Evolutionary conservation across 92 coral and sea anemone genomes (phyloP).

Genomic region (Micromussa lordhowensis): DNA sequence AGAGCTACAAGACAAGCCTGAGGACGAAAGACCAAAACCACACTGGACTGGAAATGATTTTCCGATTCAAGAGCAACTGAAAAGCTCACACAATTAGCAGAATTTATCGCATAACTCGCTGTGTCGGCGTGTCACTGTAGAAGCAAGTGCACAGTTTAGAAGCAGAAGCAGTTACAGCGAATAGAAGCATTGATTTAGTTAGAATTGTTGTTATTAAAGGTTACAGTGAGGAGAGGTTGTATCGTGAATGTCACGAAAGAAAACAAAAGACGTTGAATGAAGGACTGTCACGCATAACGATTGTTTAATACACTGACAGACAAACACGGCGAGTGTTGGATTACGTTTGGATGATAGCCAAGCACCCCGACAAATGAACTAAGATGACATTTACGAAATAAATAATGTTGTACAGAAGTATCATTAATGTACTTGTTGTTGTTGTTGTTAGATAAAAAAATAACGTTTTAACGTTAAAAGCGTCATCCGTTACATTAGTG

Average conservation of each 20-base stretch:
- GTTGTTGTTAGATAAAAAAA: not conserved
- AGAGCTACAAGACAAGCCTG: not conserved
- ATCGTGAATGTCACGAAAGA: slow-evolving; percentile 5
- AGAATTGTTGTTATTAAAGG: not conserved
- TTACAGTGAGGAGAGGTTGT: not conserved
- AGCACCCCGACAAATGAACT: not conserved
- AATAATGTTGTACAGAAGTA: not conserved
- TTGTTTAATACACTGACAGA: not conserved
- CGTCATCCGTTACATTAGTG: slow-evolving; percentile 1
- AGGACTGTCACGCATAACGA: not conserved
- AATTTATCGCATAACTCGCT: not conserved
- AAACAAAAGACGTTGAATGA: slow-evolving; percentile 4
- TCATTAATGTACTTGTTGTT: not conserved
- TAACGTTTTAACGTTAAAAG: not conserved
- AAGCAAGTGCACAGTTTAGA: slow-evolving; percentile 1
- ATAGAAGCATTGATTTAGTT: not conserved
- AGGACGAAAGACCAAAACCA: not conserved
- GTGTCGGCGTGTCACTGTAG: not conserved
- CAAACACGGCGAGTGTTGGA: not conserved
- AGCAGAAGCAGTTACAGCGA: not conserved
- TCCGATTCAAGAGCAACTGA: too few relatives aligned
- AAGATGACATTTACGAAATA: not conserved
- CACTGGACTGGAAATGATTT: not conserved
- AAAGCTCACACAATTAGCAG: not conserved
- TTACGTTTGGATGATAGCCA: not conserved